Percentiles rank a stretch among this genome's conserved stretches.
Evolutionary conservation across 1,140 invertebrate species (phyloP).

Genomic region (Leptestheria dahalacensis): DNA sequence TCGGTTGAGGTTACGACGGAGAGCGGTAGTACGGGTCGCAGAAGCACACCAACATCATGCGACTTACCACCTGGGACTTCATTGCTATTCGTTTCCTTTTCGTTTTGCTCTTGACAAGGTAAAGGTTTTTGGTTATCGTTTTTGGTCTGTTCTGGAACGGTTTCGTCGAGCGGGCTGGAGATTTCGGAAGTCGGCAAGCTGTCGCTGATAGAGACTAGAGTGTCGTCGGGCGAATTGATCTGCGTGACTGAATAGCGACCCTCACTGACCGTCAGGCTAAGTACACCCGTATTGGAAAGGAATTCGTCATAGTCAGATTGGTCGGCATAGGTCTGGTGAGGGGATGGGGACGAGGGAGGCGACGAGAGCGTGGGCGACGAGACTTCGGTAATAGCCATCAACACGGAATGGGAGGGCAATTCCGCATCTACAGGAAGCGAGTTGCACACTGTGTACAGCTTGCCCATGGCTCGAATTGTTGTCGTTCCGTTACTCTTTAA

Average conservation of each 20-base stretch:
- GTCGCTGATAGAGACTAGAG: background rate
- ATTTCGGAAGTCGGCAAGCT: background rate
- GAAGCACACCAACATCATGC: too few species aligned
- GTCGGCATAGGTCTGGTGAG: conserved; percentile 18
- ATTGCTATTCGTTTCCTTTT: too few species aligned
- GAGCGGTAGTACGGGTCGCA: too few species aligned
- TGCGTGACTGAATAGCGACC: conserved; percentile 7
- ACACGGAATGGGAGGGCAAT: background rate
- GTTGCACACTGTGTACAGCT: conserved; percentile 30
- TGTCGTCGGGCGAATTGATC: conserved; percentile 15
- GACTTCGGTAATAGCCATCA: conserved; percentile 8
- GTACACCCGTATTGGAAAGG: conserved; percentile 6
- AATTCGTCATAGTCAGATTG: conserved; percentile 14
- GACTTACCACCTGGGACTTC: too few species aligned
- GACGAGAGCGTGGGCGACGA: conserved; percentile 5
- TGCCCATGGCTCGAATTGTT: conserved; percentile 32
- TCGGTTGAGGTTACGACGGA: too few species aligned
- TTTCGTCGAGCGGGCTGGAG: background rate
- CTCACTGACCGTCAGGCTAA: conserved; percentile 3
- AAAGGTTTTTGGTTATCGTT: background rate
- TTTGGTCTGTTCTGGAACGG: background rate
- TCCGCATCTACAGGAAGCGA: conserved; percentile 7
- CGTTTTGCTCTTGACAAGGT: background rate
- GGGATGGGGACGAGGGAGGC: conserved; percentile 6
- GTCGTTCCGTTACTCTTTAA: conserved; percentile 21